These are phyloP conservation scores for Sialia sialis DNA, from an alignment of 2,113 vertebrate species.

Conservation along the genomic window DNA sequence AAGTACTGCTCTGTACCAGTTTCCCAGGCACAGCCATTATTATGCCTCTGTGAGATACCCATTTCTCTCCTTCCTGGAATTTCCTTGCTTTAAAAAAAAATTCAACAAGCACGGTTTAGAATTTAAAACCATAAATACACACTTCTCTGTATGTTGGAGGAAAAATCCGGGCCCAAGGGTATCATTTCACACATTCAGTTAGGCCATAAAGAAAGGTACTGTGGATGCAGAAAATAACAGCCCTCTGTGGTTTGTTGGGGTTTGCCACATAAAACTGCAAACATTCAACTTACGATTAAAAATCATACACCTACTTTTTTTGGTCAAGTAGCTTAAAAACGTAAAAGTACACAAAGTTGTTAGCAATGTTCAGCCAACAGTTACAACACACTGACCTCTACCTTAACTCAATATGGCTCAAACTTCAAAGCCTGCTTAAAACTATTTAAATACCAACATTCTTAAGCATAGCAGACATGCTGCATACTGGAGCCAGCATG, in stretches of 20 bases:
- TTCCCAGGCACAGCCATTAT: neutral
- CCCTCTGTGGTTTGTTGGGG: neutral
- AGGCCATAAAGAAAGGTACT: neutral
- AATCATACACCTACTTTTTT: neutral
- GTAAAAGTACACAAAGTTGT: neutral
- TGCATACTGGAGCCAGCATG: neutral
- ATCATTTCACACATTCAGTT: neutral
- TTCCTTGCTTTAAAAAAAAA: neutral
- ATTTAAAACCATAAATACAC: neutral
- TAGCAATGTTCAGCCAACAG: neutral
- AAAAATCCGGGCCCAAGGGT: neutral
- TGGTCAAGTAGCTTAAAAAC: neutral
- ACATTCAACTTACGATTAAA: neutral
- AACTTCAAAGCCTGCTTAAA: conserved; percentile 40
- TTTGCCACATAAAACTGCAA: neutral
- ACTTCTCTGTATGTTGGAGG: neutral
- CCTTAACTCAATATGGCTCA: neutral
- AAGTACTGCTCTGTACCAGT: neutral
- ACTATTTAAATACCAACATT: conserved; percentile 8
- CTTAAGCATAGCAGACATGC: neutral
- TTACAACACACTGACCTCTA: conserved; percentile 18
- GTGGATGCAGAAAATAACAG: neutral
- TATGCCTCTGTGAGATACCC: rapidly evolving
- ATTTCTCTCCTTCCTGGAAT: neutral
- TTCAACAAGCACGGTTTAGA: neutral